Percentiles rank a stretch among this genome's conserved stretches.
These are phyloP conservation scores for Dryas iulia DNA, from an alignment of 1,140 invertebrate genomes.

Conservation along the genomic window DNA sequence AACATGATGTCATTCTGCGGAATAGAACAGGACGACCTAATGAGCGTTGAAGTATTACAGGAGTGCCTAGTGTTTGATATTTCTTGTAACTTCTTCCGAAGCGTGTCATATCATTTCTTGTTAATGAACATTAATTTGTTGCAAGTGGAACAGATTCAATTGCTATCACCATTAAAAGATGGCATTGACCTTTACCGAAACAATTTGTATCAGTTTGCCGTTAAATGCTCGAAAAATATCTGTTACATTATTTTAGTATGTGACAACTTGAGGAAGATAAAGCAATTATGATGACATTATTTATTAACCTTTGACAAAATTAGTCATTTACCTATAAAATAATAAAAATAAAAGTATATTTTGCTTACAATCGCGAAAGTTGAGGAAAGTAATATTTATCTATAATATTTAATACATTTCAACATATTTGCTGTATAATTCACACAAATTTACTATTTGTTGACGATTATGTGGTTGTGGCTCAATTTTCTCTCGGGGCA, in stretches of 20 bases:
- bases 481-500: too few relatives aligned
- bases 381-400: neutral
- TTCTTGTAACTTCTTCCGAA: constrained; percentile 7
- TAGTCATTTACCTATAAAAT: neutral
- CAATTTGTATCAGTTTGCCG: constrained; percentile 41
- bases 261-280: neutral
- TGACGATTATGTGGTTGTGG: too few relatives aligned
- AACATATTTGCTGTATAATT: too few relatives aligned
- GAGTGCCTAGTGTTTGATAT: constrained; percentile 17
- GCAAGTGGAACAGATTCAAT: constrained; percentile 78
- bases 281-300: neutral
- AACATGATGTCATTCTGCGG: constrained; percentile 53
- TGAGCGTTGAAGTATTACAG: constrained; percentile 44
- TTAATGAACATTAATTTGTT: constrained; percentile 74
- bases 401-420: too few relatives aligned
- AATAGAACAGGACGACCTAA: constrained; percentile 55
- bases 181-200: constrained; percentile 56
- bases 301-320: neutral
- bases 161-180: constrained; percentile 67
- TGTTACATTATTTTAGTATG: neutral
- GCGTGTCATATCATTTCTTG: constrained; percentile 31
- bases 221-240: constrained; percentile 18
- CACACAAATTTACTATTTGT: too few relatives aligned
- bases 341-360: neutral
- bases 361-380: neutral